These are phyloP conservation scores for Hirtodrosophila duncani DNA, from an alignment of 2,888 invertebrate genomes.

Conservation along the genomic window DNA sequence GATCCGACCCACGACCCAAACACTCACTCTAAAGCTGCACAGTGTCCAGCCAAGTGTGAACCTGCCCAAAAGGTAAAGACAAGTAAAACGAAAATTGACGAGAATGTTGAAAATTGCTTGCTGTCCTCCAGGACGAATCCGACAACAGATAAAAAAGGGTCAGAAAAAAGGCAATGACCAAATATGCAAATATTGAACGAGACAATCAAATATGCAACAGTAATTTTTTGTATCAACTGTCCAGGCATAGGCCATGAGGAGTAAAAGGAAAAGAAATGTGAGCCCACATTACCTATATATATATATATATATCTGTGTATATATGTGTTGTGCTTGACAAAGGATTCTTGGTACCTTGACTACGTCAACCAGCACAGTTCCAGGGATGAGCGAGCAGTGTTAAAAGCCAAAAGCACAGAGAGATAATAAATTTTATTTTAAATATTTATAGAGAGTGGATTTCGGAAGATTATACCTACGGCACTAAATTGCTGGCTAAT, in stretches of 20 bases:
- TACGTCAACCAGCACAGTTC: conserved; percentile 24
- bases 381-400: conserved; percentile 10
- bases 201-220: conserved; percentile 71
- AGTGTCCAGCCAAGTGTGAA: conserved; percentile 4
- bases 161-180: conserved; percentile 36
- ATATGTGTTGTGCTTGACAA: conserved; percentile 8
- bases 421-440: conserved; percentile 20
- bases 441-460: too few species aligned
- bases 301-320: background rate
- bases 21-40: too few species aligned
- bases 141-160: conserved; percentile 36
- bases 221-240: conserved; percentile 56
- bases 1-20: too few species aligned
- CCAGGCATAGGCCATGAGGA: conserved; percentile 6
- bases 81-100: conserved; percentile 5
- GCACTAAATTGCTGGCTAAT: conserved; percentile 5
- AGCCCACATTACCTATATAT: background rate
- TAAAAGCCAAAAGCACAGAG: conserved; percentile 27
- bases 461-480: conserved; percentile 31
- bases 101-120: too few species aligned
- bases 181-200: conserved; percentile 68
- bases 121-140: conserved; percentile 25
- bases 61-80: conserved; percentile 2
- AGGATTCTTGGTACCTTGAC: conserved; percentile 31
- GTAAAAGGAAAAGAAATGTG: background rate